A percentile compares a stretch with the other conserved stretches of the same genome.
phyloP scores from a whole-genome alignment of 2,113 vertebrate species.

The Macrotis lagotis region DNA sequence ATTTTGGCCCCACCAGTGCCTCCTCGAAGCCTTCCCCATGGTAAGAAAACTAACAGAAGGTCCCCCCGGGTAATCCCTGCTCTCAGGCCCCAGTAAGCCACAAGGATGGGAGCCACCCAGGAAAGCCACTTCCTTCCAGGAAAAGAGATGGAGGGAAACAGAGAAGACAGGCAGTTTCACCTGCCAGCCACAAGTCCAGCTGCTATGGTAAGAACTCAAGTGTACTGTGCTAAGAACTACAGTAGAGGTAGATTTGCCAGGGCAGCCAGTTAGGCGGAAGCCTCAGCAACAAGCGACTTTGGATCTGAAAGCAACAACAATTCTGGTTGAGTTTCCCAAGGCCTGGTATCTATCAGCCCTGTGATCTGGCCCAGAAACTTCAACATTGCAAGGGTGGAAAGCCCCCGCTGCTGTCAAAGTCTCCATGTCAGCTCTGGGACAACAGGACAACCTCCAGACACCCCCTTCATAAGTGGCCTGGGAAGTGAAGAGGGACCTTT shows the following conservation, averaged over 20 bases:
- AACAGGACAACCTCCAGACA: not conserved
- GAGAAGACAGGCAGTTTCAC: constrained; percentile 59
- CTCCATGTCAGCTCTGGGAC: not conserved
- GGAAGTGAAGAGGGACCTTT: constrained; percentile 1
- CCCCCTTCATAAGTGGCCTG: constrained; percentile 14
- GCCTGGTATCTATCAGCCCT: constrained; percentile 58
- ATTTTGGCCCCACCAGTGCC: constrained; percentile 90
- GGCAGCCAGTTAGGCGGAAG: constrained; percentile 43
- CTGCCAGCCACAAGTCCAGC: constrained; percentile 38
- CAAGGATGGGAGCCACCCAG: constrained; percentile 39
- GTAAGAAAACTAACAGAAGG: constrained; percentile 85
- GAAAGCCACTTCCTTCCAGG: not conserved
- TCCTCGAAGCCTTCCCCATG: constrained; percentile 91
- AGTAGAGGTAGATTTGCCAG: constrained; percentile 30
- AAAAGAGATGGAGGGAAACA: constrained; percentile 19
- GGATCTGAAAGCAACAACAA: constrained; percentile 57
- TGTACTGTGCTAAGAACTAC: constrained; percentile 32
- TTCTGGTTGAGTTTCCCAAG: constrained; percentile 25
- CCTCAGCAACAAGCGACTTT: constrained; percentile 25
- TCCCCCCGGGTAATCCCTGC: constrained; percentile 57
- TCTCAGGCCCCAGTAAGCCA: constrained; percentile 43
- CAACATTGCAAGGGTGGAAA: not conserved
- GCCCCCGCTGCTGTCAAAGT: not conserved
- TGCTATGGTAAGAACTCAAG: not conserved
- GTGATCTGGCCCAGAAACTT: constrained; percentile 45